Base-by-base conservation (phyloP, 2,113 vertebrate genomes). In the Murina feae region DNA sequence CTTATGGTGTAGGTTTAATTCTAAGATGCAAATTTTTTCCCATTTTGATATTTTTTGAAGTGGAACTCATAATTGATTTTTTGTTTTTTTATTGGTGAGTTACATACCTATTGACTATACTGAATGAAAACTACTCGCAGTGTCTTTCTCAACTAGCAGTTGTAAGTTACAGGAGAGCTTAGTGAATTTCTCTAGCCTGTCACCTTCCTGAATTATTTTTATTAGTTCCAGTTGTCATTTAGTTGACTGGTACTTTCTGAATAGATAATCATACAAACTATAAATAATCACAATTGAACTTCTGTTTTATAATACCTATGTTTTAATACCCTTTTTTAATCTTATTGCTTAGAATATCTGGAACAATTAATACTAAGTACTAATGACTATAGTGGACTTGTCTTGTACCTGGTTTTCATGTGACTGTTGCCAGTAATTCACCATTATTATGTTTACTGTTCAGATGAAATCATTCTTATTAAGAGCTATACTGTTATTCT, bases 31-130 rank as follows among this genome's bases (percentile, higher is more conserved):
- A 10, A 9, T 89, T 76, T 90, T 90, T 86, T 80, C 89, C 58
- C 51, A 44, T 69, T 91, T 90, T 90, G 28, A 9, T 86, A 49
- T 93, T 91, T 78, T 94, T 87, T n/a, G 66, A 91, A 32, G 47
- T 75, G 14, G 25, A 80, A 74, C 30, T 90, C 35, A 42, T 60
- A 44, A 79, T 37, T 93, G 23, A 75, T 69, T 76, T 81, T 90
- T 72, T 71, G 9, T 55, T n/a, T 76, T 13, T 44, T 93, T 91
- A 63, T 69, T 94, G 35, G 16, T 63, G n/a, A 37, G 51, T 35
- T 82, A 37, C 44, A 58, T 16, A 9, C 11, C 18, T 69, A 1
- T 44, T 94, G 14, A 30, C 17, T 80, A 0, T 88, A 92, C 53
- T 69, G 44, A 71, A 72, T 88, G n/a, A 18, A 69, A 72, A 79